Evolutionary conservation across 1,140 invertebrate genomes (phyloP).

Genomic region (Trichoplusia ni): DNA sequence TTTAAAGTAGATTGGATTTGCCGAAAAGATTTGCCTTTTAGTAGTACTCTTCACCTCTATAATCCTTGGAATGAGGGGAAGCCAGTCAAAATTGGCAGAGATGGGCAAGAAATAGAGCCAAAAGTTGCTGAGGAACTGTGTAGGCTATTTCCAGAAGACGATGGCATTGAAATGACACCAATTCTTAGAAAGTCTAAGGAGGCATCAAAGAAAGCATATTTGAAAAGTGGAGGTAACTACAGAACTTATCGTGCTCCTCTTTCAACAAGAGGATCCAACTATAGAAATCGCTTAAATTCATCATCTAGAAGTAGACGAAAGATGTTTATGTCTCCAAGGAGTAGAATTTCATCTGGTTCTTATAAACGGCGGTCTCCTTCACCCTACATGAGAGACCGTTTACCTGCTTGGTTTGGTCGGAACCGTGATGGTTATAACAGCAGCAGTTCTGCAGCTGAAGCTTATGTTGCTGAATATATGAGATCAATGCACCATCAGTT

Average conservation of each 20-base stretch:
- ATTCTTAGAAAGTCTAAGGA: slow-evolving; percentile 95
- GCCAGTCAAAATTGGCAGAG: slow-evolving; percentile 98
- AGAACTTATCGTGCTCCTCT: slow-evolving; percentile 76
- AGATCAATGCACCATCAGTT: slow-evolving; percentile 90
- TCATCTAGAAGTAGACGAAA: slow-evolving; percentile 79
- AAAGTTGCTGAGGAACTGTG: slow-evolving; percentile 97
- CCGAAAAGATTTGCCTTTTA: slow-evolving; percentile 96
- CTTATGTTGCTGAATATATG: slow-evolving; percentile 90
- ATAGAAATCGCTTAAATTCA: slow-evolving; percentile 66
- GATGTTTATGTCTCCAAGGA: slow-evolving; percentile 77
- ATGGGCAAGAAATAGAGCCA: slow-evolving; percentile 99
- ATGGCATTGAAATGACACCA: slow-evolving; percentile 94
- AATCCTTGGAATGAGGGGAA: slow-evolving; percentile 99
- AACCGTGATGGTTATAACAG: slow-evolving; percentile 77
- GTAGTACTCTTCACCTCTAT: slow-evolving; percentile 95
- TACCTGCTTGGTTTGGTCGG: slow-evolving; percentile 76
- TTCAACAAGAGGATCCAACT: slow-evolving; percentile 66
- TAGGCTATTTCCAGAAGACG: slow-evolving; percentile 96
- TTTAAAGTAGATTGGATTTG: slow-evolving; percentile 99
- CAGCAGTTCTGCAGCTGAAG: slow-evolving; percentile 85
- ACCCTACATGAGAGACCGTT: slow-evolving; percentile 72
- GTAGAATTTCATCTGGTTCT: slow-evolving; percentile 71
- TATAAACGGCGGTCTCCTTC: slow-evolving; percentile 84
- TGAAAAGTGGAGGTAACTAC: slow-evolving; percentile 81
- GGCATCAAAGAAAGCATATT: slow-evolving; percentile 85